Conservation (phyloP, 37 sponge, comb jelly and placozoan genomes). For the Hormiphora californensis region DNA sequence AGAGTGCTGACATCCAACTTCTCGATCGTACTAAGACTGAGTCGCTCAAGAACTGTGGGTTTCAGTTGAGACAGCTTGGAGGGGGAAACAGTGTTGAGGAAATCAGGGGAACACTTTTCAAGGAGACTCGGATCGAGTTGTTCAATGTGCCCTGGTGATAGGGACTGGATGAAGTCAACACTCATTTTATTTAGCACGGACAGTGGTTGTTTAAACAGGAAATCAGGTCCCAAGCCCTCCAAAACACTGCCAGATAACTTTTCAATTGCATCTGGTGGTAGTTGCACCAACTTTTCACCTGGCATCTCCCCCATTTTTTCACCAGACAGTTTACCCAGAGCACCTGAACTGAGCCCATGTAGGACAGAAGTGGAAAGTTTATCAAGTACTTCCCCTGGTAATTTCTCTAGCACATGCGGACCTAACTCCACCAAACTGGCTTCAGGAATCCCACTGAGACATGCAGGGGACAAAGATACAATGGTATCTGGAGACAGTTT, state of each 20-base stretch:
- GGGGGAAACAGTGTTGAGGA: neutral
- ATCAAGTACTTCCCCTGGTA: neutral
- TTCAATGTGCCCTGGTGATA: neutral
- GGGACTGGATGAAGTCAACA: neutral
- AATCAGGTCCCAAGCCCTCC: neutral
- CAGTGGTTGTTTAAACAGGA: neutral
- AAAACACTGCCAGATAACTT: neutral
- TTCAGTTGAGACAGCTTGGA: neutral
- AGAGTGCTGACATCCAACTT: neutral
- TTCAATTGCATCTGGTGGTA: neutral
- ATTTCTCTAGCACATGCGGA: neutral
- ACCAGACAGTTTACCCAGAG: neutral
- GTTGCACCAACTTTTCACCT: neutral
- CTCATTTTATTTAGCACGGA: neutral
- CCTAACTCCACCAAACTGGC: neutral
- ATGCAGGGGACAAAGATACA: neutral
- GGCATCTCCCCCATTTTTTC: neutral
- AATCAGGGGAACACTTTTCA: constrained; percentile 9
- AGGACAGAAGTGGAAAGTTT: neutral
- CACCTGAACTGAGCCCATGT: too few relatives aligned
- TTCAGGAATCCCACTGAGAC: neutral
- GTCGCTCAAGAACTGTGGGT: neutral
- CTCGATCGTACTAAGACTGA: neutral
- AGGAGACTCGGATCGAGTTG: neutral
- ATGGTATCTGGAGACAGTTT: constrained; percentile 15